A percentile compares a stretch with the other conserved stretches of the same genome.
Evolutionary conservation across 2,113 vertebrate species (phyloP).

Genomic region (Gnathochromis pfefferi): DNA sequence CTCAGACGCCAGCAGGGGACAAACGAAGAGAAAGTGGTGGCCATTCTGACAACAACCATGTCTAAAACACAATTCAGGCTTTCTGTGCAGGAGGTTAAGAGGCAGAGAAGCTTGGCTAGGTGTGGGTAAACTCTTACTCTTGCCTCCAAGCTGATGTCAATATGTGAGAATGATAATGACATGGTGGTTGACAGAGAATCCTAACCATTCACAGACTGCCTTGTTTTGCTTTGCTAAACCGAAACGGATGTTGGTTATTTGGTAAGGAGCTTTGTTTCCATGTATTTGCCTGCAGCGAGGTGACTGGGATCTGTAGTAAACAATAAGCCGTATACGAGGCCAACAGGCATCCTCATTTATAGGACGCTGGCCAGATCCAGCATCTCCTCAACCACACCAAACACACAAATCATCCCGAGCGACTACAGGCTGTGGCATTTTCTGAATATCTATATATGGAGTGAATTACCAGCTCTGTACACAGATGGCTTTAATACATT

Average conservation of each 20-base stretch:
- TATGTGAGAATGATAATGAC: constrained; percentile 38
- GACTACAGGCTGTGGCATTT: constrained; percentile 2
- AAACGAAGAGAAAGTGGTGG: not conserved
- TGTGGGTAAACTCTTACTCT: not conserved
- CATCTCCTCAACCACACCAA: constrained; percentile 41
- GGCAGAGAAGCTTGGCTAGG: not conserved
- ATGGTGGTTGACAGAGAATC: constrained; percentile 37
- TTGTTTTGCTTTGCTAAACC: constrained; percentile 34
- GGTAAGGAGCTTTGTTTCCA: constrained; percentile 3
- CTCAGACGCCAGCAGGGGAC: not conserved
- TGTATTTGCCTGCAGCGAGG: constrained; percentile 19
- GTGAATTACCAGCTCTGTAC: constrained; percentile 18
- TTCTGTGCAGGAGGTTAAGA: not conserved
- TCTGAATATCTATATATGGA: constrained; percentile 12
- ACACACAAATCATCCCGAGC: not conserved
- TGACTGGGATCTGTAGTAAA: constrained; percentile 29
- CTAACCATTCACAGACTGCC: constrained; percentile 38
- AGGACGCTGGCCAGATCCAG: constrained; percentile 16
- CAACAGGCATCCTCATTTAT: constrained; percentile 36
- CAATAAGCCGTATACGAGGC: constrained; percentile 33
- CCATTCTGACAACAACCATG: not conserved
- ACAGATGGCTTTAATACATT: constrained; percentile 57
- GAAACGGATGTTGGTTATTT: constrained; percentile 42
- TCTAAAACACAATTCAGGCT: not conserved
- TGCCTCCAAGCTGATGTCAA: not conserved